Base-by-base conservation (phyloP, 2,888 invertebrate genomes). In the Polyploca ridens region DNA sequence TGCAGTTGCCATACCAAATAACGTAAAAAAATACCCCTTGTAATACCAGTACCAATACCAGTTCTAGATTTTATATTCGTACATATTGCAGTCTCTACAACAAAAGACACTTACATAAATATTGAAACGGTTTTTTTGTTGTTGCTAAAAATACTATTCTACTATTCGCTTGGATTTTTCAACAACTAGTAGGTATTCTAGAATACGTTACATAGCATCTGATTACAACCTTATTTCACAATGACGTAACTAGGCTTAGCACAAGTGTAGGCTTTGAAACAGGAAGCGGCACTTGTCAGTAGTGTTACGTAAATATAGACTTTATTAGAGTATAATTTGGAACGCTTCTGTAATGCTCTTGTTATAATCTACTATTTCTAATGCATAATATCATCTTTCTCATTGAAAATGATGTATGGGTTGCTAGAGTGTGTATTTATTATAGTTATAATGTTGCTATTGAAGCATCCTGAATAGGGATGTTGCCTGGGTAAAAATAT, bases 181-280 rank as follows among this genome's bases (percentile, higher is more conserved):
- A 54, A 8, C 16, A 10, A 19, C 16, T 1, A 16, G 44, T 4
- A 14, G 44, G 14, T 46, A 46, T 46, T 14, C 54, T 46, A 46
- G 6, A n/a, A n/a, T n/a, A 19, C 19, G 54, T 19, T 14, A 49
- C 49, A 49, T 14, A 16, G 27, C 27, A 54, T 54, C 54, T 19
- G 16, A 49, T 49, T 14, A 19, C 19, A 19, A n/a, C 19, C 2
- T 54, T 54, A 54, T 54, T 19, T 19, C 54, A 54, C 19, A 19
- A 54, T 54, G 54, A 54, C 19, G 54, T 54, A 54, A 54, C 54
- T 54, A 54, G 54, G 19, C 10, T 54, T 54, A 54, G 54, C 16
- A 19, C 46, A 46, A 19, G 54, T 54, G 54, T 19, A 54, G 54
- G 19, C 54, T 46, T 46, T 44, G 35, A 4, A n/a, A 19, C 54